Evolutionary conservation across 2,797 vertebrate species (phyloP), one percentile per base, ranked within the genome.

Genomic region (Centropyge bicolor): DNA sequence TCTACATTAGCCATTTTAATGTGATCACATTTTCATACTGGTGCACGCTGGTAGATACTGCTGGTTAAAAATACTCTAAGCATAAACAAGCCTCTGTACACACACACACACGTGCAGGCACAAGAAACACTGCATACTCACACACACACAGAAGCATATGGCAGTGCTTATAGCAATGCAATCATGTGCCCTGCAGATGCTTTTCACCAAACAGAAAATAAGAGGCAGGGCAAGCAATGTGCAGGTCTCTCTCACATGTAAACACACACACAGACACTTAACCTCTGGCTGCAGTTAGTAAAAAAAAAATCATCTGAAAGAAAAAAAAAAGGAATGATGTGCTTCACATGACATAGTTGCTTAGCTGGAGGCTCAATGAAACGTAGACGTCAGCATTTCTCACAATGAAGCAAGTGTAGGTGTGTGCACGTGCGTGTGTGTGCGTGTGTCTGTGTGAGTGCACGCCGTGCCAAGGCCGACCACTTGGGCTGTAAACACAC

Each of bases 401-500:
- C 51, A 43, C 52, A 68, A 6, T 4, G 7, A 60, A 55, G 12
- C 11, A 40, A 17, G 70, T 54, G 48, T 65, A 51, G 55, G 56
- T 40, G 24, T 38, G 46, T n/a, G 16, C 40, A 41, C 16, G 64
- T 52, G 60, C 67, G 54, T 46, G 59, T 40, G 70, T 36, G 48
- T 52, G 59, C 12, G 69, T 62, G 63, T 57, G 59, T 41, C n/a
- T 46, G 49, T 27, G 17, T 43, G 27, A 12, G 3, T 1, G 36
- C 22, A 35, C 9, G 0, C 10, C 6, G 12, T 67, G 59, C 31
- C 60, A 31, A 13, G 14, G 45, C 65, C 56, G 55, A 61, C 75
- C 79, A 76, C 71, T 70, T 74, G 61, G 73, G 55, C 69, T 68
- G 36, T 46, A 71, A 86, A 83, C 52, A 70, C 71, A 59, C 41